These are phyloP conservation scores for Lithophane socia DNA, from an alignment of 2,888 invertebrate species.

Conservation along the genomic window DNA sequence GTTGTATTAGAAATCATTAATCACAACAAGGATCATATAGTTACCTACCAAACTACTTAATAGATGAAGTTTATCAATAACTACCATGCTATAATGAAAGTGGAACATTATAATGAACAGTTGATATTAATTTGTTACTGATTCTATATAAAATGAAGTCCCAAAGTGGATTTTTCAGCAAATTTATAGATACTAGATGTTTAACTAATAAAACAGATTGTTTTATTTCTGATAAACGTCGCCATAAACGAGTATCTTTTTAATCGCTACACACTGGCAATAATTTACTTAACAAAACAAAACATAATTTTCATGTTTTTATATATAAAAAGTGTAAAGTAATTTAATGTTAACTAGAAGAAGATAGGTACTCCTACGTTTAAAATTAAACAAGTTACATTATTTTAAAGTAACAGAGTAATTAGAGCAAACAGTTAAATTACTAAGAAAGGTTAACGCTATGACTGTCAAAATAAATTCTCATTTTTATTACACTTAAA, in stretches of 20 bases:
- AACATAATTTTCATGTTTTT: constrained; percentile 25
- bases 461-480: constrained; percentile 37
- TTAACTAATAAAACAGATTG: constrained; percentile 21
- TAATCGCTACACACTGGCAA: constrained; percentile 36
- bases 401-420: constrained; percentile 5
- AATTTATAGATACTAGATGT: constrained; percentile 24
- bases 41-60: not conserved
- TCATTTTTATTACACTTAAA: constrained; percentile 31
- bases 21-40: not conserved
- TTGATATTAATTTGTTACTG: not conserved
- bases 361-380: not conserved
- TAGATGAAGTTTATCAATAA: not conserved
- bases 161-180: not conserved
- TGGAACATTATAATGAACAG: not conserved
- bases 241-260: constrained; percentile 24
- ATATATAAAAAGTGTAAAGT: constrained; percentile 18
- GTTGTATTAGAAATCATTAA: constrained; percentile 32
- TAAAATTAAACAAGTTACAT: constrained; percentile 1
- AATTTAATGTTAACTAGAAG: constrained; percentile 5
- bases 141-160: constrained; percentile 7
- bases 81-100: constrained; percentile 15
- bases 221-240: constrained; percentile 38
- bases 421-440: constrained; percentile 19
- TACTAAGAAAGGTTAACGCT: constrained; percentile 6
- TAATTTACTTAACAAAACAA: constrained; percentile 34